Percentiles rank a stretch among this genome's conserved stretches.
Conservation (phyloP, 2,888 invertebrate species). For the Polyommatus iphigenia region DNA sequence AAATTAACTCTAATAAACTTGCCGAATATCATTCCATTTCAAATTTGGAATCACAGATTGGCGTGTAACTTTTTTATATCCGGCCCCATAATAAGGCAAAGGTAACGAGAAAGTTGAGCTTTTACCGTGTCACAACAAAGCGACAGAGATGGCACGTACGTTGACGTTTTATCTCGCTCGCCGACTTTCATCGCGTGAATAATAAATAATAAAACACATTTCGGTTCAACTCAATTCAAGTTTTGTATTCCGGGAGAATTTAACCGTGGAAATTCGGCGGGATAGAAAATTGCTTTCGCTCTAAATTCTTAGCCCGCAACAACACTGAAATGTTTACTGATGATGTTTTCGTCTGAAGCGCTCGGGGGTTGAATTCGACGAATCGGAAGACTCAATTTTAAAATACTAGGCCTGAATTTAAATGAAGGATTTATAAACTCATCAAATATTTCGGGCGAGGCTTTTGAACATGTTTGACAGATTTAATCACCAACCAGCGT, state of each 20-base stretch:
- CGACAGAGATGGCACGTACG: slow-evolving; percentile 67
- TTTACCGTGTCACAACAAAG: slow-evolving; percentile 39
- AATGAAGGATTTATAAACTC: slow-evolving; percentile 15
- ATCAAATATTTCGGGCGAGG: slow-evolving; percentile 7
- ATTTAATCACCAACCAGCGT: neutral
- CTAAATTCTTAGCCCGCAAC: slow-evolving; percentile 33
- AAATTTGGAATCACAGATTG: neutral
- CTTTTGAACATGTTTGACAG: neutral
- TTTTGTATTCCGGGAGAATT: slow-evolving; percentile 40
- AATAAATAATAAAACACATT: slow-evolving; percentile 71
- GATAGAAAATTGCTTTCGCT: slow-evolving; percentile 34
- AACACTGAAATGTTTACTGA: slow-evolving; percentile 32
- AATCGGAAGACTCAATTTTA: slow-evolving; percentile 43
- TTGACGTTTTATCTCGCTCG: slow-evolving; percentile 69
- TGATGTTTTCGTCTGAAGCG: slow-evolving; percentile 40
- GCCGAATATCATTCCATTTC: neutral
- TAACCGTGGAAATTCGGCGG: slow-evolving; percentile 35
- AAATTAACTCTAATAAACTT: too few species aligned
- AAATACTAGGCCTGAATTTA: slow-evolving; percentile 24
- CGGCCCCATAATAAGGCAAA: slow-evolving; percentile 15
- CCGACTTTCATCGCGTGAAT: slow-evolving; percentile 68
- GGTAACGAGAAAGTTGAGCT: slow-evolving; percentile 29
- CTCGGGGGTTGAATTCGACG: slow-evolving; percentile 32
- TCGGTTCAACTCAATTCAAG: slow-evolving; percentile 45
- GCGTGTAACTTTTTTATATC: slow-evolving; percentile 7